Conservation (phyloP, 1,140 invertebrate species). For the Agraylea sexmaculata region DNA sequence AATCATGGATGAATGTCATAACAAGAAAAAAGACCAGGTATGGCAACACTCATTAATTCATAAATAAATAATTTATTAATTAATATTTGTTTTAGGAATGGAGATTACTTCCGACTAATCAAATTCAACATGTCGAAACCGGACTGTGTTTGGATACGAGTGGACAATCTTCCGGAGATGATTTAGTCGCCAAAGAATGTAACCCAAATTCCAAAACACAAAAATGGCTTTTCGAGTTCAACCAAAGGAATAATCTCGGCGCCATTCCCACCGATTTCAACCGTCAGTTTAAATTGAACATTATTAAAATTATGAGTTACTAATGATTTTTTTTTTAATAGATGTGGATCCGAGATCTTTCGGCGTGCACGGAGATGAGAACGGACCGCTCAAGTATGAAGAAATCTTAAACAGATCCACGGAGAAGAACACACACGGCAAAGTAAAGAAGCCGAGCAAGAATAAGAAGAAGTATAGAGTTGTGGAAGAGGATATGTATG, state of each 20-base stretch:
- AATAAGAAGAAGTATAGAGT: no score
- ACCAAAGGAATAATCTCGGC: slow-evolving; percentile 14
- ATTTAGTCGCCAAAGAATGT: slow-evolving; percentile 9
- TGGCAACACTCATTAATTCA: slow-evolving; percentile 27
- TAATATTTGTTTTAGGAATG: slow-evolving; percentile 13
- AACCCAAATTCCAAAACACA: slow-evolving; percentile 8
- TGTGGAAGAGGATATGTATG: no score
- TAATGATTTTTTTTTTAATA: slow-evolving; percentile 1
- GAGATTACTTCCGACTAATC: slow-evolving; percentile 11
- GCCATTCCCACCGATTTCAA: slow-evolving; percentile 7
- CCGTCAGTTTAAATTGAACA: no score
- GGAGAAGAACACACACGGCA: no score
- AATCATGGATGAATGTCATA: slow-evolving; percentile 43
- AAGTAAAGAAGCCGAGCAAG: no score
- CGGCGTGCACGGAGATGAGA: slow-evolving; percentile 10
- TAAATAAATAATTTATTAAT: background rate
- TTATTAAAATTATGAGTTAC: no score
- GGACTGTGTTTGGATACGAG: slow-evolving; percentile 12
- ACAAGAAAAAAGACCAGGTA: slow-evolving; percentile 42
- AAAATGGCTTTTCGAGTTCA: slow-evolving; percentile 15
- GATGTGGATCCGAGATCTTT: slow-evolving; percentile 6
- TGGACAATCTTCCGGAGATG: slow-evolving; percentile 14
- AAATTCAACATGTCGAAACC: slow-evolving; percentile 9
- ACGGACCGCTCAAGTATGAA: slow-evolving; percentile 4
- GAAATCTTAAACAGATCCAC: no score